These are phyloP conservation scores for Phaetusa simplex DNA, from an alignment of 2,113 vertebrate genomes.

Conservation along the genomic window DNA sequence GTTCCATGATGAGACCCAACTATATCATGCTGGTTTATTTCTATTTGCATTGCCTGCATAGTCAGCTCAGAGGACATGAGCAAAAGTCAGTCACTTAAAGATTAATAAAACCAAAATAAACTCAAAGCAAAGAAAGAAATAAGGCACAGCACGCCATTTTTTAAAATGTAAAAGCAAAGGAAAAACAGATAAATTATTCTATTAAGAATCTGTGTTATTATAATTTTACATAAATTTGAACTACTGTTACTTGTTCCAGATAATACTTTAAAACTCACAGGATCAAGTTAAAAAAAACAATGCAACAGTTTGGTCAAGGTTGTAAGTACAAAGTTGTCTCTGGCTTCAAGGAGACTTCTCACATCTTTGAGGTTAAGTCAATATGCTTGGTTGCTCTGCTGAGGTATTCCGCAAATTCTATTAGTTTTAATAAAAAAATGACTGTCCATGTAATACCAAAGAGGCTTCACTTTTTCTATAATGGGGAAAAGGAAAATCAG, in stretches of 20 bases:
- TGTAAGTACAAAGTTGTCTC: background rate
- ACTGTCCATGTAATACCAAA: background rate
- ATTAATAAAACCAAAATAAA: background rate
- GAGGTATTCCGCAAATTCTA: background rate
- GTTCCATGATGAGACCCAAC: background rate
- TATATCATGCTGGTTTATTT: background rate
- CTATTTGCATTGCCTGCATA: background rate
- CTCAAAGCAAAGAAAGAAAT: background rate
- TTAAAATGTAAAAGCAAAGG: background rate
- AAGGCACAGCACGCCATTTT: background rate
- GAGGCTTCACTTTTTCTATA: background rate
- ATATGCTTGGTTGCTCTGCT: background rate
- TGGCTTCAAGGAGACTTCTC: background rate
- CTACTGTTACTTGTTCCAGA: background rate
- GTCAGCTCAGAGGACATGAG: background rate
- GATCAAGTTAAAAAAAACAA: background rate
- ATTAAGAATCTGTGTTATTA: background rate
- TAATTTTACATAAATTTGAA: background rate
- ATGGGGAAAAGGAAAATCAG: background rate
- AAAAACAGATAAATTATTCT: background rate
- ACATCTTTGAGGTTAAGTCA: background rate
- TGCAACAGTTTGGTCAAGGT: background rate
- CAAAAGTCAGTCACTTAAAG: background rate
- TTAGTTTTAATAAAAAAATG: background rate
- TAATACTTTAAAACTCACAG: background rate